Base-by-base conservation (phyloP, 2,888 invertebrate species). In the Leptopilina myrica region DNA sequence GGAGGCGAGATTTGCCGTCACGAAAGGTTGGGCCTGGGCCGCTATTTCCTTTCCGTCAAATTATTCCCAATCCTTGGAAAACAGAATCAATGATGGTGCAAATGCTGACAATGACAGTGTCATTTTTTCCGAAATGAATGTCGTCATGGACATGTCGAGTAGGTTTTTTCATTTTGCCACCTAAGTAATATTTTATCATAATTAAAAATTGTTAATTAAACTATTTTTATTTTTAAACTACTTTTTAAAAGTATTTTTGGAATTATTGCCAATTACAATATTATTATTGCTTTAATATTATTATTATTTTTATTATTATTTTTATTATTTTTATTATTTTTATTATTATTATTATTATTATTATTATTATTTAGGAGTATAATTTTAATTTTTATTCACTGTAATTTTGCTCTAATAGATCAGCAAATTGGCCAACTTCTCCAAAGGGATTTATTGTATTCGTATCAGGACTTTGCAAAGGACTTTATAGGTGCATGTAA, bases 81-180 rank as follows among this genome's bases (percentile, higher is more conserved):
- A 93, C 78, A 92, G 96, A 81, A 92, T 96, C 76, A 93, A 94
- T 4, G 90, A 93, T 59, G 94, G 95, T 0, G 93, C 94, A 49
- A 92, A 93, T 80, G 94, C 94, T 0, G 93, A 93, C 46, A 91
- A 93, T n/a, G 93, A 92, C 80, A 94, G 94, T 5, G 86, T 97
- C 1, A 92, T 93, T 40, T 92, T 92, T 76, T 95, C 97, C 0
- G 95, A 95, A 6, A 93, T 98, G 80, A 92, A 93, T 79, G 94
- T 97, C 0, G 94, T 94, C 85, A 93, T 97, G 93, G 98, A 98
- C 87, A 96, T 97, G 93, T 96, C 97, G 85, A 98, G 98, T 98
- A 92, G 93, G 94, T 91, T 69, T 67, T 66, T 65, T 15, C 11
- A 0, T 49, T 11, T 20, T 1, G 20, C 1, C 11, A 49, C 11